Evolutionary conservation across 1,140 invertebrate species (phyloP).

Genomic region (Heliconius melpomene): DNA sequence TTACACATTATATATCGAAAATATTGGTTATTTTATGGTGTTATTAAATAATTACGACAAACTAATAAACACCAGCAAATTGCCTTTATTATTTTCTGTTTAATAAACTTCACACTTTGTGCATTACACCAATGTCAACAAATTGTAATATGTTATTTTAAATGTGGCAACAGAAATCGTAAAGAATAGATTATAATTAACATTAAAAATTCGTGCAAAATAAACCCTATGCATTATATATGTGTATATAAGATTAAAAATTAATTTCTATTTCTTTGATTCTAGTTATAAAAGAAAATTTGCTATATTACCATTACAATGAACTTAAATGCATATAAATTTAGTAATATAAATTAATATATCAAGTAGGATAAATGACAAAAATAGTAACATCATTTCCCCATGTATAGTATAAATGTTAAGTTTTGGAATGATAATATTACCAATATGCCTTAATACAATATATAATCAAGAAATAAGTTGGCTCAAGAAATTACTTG

Average conservation of each 20-base stretch:
- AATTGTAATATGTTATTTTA: not conserved
- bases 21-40: not conserved
- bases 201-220: conserved; percentile 11
- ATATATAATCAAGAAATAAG: not conserved
- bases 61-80: not conserved
- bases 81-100: not conserved
- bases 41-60: not conserved
- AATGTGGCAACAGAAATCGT: not conserved
- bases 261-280: not conserved
- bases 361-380: conserved; percentile 5
- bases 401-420: not conserved
- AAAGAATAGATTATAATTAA: not conserved
- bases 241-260: not conserved
- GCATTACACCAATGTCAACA: not conserved
- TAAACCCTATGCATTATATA: not conserved
- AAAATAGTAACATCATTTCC: conserved; percentile 1
- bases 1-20: not conserved
- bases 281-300: not conserved
- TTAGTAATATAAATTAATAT: not conserved
- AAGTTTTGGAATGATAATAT: conserved; percentile 10
- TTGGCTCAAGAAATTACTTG: not conserved
- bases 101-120: not conserved
- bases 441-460: not conserved
- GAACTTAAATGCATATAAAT: not conserved
- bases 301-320: not conserved